Conservation (phyloP, 2,797 vertebrate species). For the Sardinella longiceps region DNA sequence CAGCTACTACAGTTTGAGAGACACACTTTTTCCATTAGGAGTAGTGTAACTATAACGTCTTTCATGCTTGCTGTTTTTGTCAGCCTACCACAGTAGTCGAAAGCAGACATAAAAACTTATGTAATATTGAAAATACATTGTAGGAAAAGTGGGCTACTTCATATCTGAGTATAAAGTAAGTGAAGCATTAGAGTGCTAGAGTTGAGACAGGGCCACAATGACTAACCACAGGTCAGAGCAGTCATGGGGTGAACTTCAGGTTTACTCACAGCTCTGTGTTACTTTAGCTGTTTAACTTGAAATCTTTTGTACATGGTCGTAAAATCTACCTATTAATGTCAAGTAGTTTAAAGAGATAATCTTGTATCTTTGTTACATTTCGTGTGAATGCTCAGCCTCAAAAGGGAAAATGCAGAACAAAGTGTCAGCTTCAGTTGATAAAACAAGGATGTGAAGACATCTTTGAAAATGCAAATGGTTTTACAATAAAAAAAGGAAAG, state of each 20-base stretch:
- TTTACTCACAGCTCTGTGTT: constrained; percentile 49
- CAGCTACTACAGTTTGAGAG: background rate
- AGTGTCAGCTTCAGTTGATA: background rate
- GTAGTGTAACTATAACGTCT: background rate
- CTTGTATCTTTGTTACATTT: background rate
- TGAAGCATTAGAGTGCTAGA: background rate
- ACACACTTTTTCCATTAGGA: background rate
- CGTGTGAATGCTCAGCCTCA: constrained; percentile 37
- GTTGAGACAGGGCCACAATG: constrained; percentile 3
- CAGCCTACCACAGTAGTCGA: background rate
- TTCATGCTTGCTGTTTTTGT: background rate
- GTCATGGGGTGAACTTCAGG: constrained; percentile 31
- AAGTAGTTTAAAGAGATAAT: background rate
- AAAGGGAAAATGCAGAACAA: background rate
- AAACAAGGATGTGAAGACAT: constrained; percentile 10
- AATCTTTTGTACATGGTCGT: constrained; percentile 37
- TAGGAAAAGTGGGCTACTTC: too few species aligned
- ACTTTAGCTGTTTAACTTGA: constrained; percentile 55
- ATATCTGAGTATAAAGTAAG: too few species aligned
- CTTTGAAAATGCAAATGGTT: constrained; percentile 44
- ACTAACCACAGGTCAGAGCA: constrained; percentile 5
- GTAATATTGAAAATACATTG: background rate
- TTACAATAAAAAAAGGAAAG: background rate
- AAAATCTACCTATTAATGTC: constrained; percentile 1
- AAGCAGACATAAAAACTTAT: background rate